Base-by-base conservation (phyloP, 1,140 invertebrate genomes). In the Tribolium castaneum region DNA sequence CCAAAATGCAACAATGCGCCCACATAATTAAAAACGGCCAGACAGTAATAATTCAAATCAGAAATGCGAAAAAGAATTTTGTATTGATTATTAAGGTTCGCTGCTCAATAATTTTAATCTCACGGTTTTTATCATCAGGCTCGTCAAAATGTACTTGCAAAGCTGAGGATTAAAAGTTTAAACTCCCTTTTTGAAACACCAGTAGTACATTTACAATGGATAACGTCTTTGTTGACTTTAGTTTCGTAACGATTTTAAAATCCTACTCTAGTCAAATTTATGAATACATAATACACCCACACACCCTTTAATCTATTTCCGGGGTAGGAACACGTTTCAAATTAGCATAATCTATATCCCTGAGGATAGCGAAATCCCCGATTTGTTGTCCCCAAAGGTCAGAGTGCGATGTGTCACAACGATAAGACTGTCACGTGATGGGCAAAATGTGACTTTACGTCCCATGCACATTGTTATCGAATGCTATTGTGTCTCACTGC, bases 341-440 rank as follows among this genome's bases (percentile, higher is more conserved):
- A 59, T 59, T 59, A 59, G 54, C 54, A 59, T 59, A 59, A 59
- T 59, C 54, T 59, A 59, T 59, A 59, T 59, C 54, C 54, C 22
- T 10, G 22, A 30, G 54, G 54, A 59, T 59, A 30, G 14, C 9
- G n/a, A 66, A 35, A 66, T 66, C 19, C 25, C 59, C 30, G 30
- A 66, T 35, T 66, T 66, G 59, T 66, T 35, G 34, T 9, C 19
- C 59, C 25, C 35, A 45, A 66, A 34, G 30, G 59, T 66, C 59
- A 35, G 3, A 34, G 30, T 13, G 59, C 12, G 22, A 66, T 34
- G 30, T 66, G 59, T 35, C 59, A 22, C 4, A n/a, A 9, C 6
- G 30, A 66, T 66, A 66, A 66, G 59, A 30, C n/a, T 66, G 59
- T 14, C 30, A 66, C n/a, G 30, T 66, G 14, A 35, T 66, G 59